Evolutionary conservation across 2,797 vertebrate genomes (phyloP), one percentile per base, ranked within the genome.

Genomic region (Danio choprae): DNA sequence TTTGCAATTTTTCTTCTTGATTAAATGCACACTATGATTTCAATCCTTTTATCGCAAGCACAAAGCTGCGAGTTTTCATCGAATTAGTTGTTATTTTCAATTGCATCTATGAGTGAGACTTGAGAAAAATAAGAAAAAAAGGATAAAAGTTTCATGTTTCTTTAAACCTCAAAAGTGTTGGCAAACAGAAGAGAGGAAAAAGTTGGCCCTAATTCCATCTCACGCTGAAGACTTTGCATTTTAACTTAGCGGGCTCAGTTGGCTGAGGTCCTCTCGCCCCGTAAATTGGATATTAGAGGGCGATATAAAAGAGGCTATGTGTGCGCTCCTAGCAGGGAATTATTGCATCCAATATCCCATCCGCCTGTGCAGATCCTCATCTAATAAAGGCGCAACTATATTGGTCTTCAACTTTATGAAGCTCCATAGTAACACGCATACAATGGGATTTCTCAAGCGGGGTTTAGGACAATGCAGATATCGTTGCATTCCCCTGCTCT

Each of bases 221-320:
- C 89, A 92, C 67, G 83, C 91, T 91, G 90, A 90, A 89, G 90
- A 92, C 93, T 91, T 91, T 91, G 91, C 90, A 87, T 91, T 92
- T 89, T 88, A 88, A 91, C 89, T 92, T 92, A 92, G 88, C 88
- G 91, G 94, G 93, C 92, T 91, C 92, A 93, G 92, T 94, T 94
- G 91, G 92, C 91, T 85, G 84, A 89, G 87, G 90, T 90, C 91
- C 93, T 93, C 70, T 88, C 89, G 88, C 91, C 92, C 84, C 84
- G 87, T 93, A 94, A 93, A 94, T 93, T 94, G 92, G 93, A 94
- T 94, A 94, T 94, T 94, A 94, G 90, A 89, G 88, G 89, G 78
- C 80, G 86, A 92, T 91, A 93, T 94, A 93, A 94, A 92, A 92
- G 90, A 91, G 89, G 87, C 91, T 90, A 91, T 94, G 91, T 93